Percentiles rank a stretch among this genome's conserved stretches.
Conservation (phyloP, 2,888 invertebrate species). For the Pollenia amentaria region DNA sequence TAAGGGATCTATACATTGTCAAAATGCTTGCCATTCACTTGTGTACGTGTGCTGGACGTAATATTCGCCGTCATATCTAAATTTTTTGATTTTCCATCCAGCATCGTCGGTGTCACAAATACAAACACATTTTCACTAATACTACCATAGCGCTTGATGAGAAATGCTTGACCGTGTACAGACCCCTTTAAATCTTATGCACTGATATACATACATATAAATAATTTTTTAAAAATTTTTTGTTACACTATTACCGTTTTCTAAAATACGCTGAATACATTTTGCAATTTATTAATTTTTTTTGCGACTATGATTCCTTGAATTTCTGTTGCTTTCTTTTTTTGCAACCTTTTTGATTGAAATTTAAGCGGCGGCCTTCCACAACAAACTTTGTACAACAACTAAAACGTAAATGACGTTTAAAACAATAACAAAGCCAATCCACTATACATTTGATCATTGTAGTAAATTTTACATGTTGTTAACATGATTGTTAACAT, state of each 20-base stretch:
- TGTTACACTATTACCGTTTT: constrained; percentile 78
- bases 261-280: constrained; percentile 81
- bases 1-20: too few relatives aligned
- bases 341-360: background rate
- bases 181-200: too few relatives aligned
- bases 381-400: constrained; percentile 67
- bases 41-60: too few relatives aligned
- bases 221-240: background rate
- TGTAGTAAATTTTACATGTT: constrained; percentile 44
- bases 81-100: too few relatives aligned
- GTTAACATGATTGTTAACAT: constrained; percentile 47
- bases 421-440: constrained; percentile 55
- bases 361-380: constrained; percentile 67
- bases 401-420: constrained; percentile 58
- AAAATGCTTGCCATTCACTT: too few relatives aligned
- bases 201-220: too few relatives aligned
- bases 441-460: constrained; percentile 36
- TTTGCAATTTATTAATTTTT: constrained; percentile 63
- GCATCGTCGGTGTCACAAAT: too few relatives aligned
- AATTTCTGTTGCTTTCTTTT: constrained; percentile 3
- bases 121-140: too few relatives aligned
- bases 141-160: too few relatives aligned
- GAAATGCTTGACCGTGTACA: too few relatives aligned
- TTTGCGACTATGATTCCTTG: constrained; percentile 30
- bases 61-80: too few relatives aligned